Base-by-base conservation (phyloP, 1,140 invertebrate species). In the Drosophila sproati region DNA sequence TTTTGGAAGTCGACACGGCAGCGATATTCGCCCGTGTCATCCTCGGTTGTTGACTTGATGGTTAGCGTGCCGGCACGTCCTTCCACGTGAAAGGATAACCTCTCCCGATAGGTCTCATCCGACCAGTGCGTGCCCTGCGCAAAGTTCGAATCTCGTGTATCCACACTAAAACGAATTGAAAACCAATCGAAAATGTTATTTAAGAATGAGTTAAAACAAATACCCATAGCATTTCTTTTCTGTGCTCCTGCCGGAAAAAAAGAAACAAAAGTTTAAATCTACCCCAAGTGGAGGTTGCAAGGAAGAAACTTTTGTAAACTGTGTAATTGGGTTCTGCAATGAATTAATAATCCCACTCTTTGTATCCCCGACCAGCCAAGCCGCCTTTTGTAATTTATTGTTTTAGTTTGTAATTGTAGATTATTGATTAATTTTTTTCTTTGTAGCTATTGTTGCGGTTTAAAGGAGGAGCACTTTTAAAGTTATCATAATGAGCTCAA, bases 1-100 rank as follows among this genome's bases (percentile, higher is more conserved):
- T 96, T 96, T 80, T 96, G 96, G 93, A 98, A 98, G 93, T 98
- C 97, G 51, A 98, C 96, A 75, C 97, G 94, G 91, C 97, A 98
- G 63, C 96, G 94, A 93, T 98, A 98, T 69, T 97, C 94, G 10
- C 97, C 97, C 37, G 94, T 96, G 92, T 98, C 97, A 70, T 93
- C 93, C 60, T 93, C 93, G 50, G 96, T 95, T 72, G 94, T 94
- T 32, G 96, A 95, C 73, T 94, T 94, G 52, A 97, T 93, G 62
- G 94, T 94, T 74, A 97, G 93, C 82, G 94, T 95, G 48, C 96
- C 95, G 2, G 96, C 95, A 51, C 92, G 93, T 91, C 95, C 93
- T 68, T 93, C 93, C 41, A 94, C 94, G 50, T 93, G 91, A 90
- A 96, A 96, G 81, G 94, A 95, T 56, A 95, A 94, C 52, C 96